Conservation (phyloP, 37 sponge, comb jelly and placozoan species). For the Tethya wilhelma region DNA sequence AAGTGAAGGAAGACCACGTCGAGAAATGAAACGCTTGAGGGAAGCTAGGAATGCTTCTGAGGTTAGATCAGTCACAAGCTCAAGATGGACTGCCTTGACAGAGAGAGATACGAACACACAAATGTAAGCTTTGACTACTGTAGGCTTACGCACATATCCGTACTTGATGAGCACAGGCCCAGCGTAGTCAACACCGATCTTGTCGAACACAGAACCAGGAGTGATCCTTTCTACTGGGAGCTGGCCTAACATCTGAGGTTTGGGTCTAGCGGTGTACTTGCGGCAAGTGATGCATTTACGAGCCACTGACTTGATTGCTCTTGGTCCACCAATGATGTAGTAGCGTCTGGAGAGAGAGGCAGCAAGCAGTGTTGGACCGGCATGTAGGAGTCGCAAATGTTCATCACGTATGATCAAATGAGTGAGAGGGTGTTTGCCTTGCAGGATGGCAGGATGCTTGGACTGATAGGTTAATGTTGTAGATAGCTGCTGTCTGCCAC, state of each 20-base stretch:
- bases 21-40: conserved; percentile 29
- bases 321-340: conserved; percentile 19
- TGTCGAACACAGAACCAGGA: conserved; percentile 17
- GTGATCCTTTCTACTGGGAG: conserved; percentile 39
- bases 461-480: conserved; percentile 7
- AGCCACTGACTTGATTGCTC: conserved; percentile 5
- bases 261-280: conserved; percentile 8
- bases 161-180: conserved; percentile 35
- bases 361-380: conserved; percentile 27
- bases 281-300: conserved; percentile 22
- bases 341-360: conserved; percentile 20
- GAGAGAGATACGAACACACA: conserved; percentile 38
- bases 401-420: conserved; percentile 13
- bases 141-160: conserved; percentile 30
- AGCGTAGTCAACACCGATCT: conserved; percentile 44
- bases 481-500: conserved; percentile 28
- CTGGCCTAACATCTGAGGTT: conserved; percentile 28
- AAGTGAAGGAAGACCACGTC: conserved; percentile 27
- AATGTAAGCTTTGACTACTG: conserved; percentile 24
- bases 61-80: conserved; percentile 30
- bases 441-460: conserved; percentile 9
- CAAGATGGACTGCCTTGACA: conserved; percentile 41
- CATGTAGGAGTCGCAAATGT: conserved; percentile 15
- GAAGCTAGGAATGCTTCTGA: conserved; percentile 40
- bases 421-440: conserved; percentile 25